Base-by-base conservation (phyloP, 2,113 vertebrate species). In the Alaudala cheleensis region DNA sequence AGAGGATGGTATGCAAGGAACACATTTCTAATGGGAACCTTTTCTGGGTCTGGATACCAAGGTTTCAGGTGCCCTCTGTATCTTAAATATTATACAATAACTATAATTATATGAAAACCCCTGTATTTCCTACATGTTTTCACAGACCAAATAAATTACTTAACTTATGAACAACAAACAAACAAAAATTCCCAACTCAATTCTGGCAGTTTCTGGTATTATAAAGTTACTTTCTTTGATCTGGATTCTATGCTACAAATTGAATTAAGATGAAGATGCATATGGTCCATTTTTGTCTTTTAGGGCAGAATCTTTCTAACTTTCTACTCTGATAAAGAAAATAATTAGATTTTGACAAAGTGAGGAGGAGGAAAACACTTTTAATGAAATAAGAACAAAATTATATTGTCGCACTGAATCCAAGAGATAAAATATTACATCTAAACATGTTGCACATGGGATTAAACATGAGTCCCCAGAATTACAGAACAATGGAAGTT, bases 361-460 rank as follows among this genome's bases (percentile, higher is more conserved):
- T 91, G 49, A 95, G 95, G 88, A 98, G 97, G 97, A 60, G 8
- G 97, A 98, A 98, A 99, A 98, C 98, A 98, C 98, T 99, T 99
- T 99, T 98, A 98, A 98, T 99, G 98, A 99, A 99, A 99, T 98
- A 98, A 98, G 98, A 99, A 98, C 98, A 98, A 98, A 99, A 98
- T 98, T 96, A 98, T 98, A 98, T 98, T 98, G 98, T 99, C 99
- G 98, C 98, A 98, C 97, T 96, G 98, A 98, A 98, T 98, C 98
- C 95, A 96, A 98, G 98, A 98, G 98, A 99, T 99, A 99, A 99
- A 99, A 99, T 99, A 99, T 99, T 99, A 98, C 98, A 98, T 98
- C 98, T 99, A 99, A 99, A 98, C 98, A 96, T 80, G 86, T 95
- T 98, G 98, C 98, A 97, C 98, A 98, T 98, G 98, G 98, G 98